Percentiles rank a stretch among this genome's conserved stretches.
phyloP scores from a whole-genome alignment of 2,113 vertebrate species.

The Hydrolagus affinis region DNA sequence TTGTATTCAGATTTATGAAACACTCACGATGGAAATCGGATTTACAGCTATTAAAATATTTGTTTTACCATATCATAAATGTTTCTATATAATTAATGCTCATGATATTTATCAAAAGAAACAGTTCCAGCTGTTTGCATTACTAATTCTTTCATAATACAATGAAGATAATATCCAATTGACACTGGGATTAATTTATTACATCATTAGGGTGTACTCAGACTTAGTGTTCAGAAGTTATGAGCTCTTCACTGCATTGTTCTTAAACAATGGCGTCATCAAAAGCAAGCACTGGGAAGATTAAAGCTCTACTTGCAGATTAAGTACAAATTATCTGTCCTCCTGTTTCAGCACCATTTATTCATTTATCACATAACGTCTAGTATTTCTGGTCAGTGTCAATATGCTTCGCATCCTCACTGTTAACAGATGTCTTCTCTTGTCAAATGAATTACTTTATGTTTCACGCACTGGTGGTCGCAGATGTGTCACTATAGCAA shows the following conservation, averaged over 20 bases:
- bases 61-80: too few species aligned
- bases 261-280: conserved; percentile 64
- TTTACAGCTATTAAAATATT: too few species aligned
- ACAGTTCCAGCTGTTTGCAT: conserved; percentile 35
- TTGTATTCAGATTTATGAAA: conserved; percentile 10
- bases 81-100: background rate
- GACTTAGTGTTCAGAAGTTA: conserved; percentile 60
- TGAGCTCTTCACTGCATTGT: conserved; percentile 59
- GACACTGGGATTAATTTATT: conserved; percentile 55
- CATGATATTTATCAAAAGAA: conserved; percentile 20
- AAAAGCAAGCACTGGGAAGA: conserved; percentile 57
- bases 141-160: conserved; percentile 53
- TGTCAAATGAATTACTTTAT: conserved; percentile 68
- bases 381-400: conserved; percentile 70
- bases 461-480: conserved; percentile 73
- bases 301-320: conserved; percentile 61
- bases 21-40: background rate
- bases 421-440: conserved; percentile 81
- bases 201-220: conserved; percentile 53
- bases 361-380: conserved; percentile 61
- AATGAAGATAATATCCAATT: conserved; percentile 51
- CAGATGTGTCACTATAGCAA: conserved; percentile 90
- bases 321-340: conserved; percentile 62
- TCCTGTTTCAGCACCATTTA: conserved; percentile 64
- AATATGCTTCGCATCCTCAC: conserved; percentile 62